phyloP scores from a whole-genome alignment of 1,140 invertebrate genomes.

The Zaprionus capensis region DNA sequence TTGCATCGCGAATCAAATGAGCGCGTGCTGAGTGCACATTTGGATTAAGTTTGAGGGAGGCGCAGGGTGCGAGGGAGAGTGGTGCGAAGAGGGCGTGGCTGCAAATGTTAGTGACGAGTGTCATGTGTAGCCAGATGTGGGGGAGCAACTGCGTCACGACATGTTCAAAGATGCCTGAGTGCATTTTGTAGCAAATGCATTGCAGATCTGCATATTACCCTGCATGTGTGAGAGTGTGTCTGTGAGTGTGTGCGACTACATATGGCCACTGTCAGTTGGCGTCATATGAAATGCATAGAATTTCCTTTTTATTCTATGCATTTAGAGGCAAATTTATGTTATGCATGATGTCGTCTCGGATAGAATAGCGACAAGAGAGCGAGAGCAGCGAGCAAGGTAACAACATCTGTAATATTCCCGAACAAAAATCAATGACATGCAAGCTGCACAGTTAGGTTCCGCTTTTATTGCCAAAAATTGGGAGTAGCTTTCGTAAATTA shows the following conservation, averaged over 20 bases:
- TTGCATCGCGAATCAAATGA: slow-evolving; percentile 39
- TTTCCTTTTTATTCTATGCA: slow-evolving; percentile 73
- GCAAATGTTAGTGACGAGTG: slow-evolving; percentile 34
- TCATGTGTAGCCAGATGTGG: slow-evolving; percentile 21
- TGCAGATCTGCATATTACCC: slow-evolving; percentile 32
- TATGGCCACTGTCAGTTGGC: slow-evolving; percentile 48
- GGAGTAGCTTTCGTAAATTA: neutral
- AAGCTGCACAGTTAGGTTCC: neutral
- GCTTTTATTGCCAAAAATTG: slow-evolving; percentile 1
- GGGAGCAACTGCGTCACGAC: neutral
- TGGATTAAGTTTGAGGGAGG: slow-evolving; percentile 21
- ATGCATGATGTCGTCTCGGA: slow-evolving; percentile 55
- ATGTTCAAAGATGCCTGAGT: slow-evolving; percentile 40
- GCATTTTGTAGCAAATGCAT: slow-evolving; percentile 30
- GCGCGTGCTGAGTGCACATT: slow-evolving; percentile 47
- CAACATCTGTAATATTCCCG: slow-evolving; percentile 11
- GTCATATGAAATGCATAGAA: slow-evolving; percentile 78
- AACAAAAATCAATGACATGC: neutral
- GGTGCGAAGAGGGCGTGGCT: neutral
- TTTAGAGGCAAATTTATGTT: slow-evolving; percentile 74
- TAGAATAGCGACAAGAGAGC: slow-evolving; percentile 29
- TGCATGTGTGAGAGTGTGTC: slow-evolving; percentile 27
- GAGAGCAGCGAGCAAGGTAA: slow-evolving; percentile 5
- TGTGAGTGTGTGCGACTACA: slow-evolving; percentile 8
- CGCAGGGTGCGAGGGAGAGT: neutral